phyloP scores from a whole-genome alignment of 1,140 invertebrate genomes.

The Dicyema japonicum region DNA sequence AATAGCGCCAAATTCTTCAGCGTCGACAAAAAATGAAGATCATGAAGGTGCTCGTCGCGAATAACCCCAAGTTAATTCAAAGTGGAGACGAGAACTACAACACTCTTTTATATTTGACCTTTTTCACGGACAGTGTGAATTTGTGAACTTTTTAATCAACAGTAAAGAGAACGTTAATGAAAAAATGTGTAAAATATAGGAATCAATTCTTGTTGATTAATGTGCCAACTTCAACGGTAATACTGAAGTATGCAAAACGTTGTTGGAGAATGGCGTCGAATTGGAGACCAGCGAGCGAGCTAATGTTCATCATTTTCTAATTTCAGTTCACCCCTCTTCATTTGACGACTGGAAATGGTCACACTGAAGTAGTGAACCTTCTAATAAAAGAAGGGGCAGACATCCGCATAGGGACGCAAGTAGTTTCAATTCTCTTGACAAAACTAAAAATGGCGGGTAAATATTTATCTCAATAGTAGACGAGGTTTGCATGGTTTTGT shows the following conservation, averaged over 20 bases:
- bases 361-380: conserved; percentile 14
- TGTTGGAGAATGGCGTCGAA: conserved; percentile 17
- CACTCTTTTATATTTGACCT: conserved; percentile 21
- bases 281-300: conserved; percentile 21
- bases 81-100: conserved; percentile 33
- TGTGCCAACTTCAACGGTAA: conserved; percentile 22
- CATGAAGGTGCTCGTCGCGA: conserved; percentile 13
- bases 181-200: conserved; percentile 10
- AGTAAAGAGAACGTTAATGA: conserved; percentile 19
- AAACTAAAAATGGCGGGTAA: conserved; percentile 22
- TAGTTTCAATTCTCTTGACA: conserved; percentile 21
- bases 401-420: conserved; percentile 15
- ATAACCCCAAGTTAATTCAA: conserved; percentile 15
- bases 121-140: conserved; percentile 14
- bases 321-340: conserved; percentile 14
- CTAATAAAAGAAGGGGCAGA: conserved; percentile 15
- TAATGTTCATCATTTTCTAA: conserved; percentile 9
- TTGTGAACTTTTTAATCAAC: conserved; percentile 12
- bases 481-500: conserved; percentile 20
- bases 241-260: conserved; percentile 12
- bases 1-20: conserved; percentile 11
- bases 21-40: conserved; percentile 15
- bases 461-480: conserved; percentile 16
- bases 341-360: conserved; percentile 15
- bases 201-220: conserved; percentile 22